Conservation (phyloP, 2,113 vertebrate species). For the Hoplias malabaricus region DNA sequence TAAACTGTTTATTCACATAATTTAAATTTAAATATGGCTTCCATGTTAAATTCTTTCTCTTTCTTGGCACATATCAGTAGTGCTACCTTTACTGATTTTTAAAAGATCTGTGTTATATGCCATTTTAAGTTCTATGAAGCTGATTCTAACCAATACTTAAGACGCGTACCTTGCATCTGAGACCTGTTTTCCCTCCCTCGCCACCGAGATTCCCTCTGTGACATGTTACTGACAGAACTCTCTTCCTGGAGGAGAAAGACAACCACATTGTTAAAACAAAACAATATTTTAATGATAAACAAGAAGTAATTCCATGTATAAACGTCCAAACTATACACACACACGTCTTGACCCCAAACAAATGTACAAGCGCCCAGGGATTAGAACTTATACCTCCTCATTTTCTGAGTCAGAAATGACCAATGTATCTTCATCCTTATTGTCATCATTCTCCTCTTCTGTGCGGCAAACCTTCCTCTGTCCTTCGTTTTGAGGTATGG, state of each 20-base stretch:
- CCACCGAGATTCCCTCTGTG: conserved; percentile 15
- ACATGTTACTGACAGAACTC: neutral
- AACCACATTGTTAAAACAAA: neutral
- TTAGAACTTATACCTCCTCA: conserved; percentile 48
- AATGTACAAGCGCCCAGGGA: too few species aligned
- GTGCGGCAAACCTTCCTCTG: conserved; percentile 38
- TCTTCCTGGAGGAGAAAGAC: conserved; percentile 20
- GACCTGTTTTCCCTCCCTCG: conserved; percentile 13
- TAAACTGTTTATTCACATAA: too few species aligned
- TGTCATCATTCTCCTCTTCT: too few species aligned
- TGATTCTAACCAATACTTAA: neutral
- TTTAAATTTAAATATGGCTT: too few species aligned
- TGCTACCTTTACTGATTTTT: too few species aligned
- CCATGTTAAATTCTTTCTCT: too few species aligned
- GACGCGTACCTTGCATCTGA: conserved; percentile 24
- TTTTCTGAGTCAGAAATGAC: conserved; percentile 54
- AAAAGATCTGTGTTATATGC: too few species aligned
- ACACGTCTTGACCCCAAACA: too few species aligned
- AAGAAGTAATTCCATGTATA: too few species aligned
- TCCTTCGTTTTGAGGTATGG: conserved; percentile 29
- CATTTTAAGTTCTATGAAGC: too few species aligned
- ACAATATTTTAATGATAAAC: neutral
- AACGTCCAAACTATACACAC: too few species aligned
- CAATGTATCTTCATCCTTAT: conserved; percentile 26
- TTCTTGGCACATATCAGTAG: too few species aligned